Conservation (phyloP, 2,113 vertebrate species). For the Anhinga rufa region DNA sequence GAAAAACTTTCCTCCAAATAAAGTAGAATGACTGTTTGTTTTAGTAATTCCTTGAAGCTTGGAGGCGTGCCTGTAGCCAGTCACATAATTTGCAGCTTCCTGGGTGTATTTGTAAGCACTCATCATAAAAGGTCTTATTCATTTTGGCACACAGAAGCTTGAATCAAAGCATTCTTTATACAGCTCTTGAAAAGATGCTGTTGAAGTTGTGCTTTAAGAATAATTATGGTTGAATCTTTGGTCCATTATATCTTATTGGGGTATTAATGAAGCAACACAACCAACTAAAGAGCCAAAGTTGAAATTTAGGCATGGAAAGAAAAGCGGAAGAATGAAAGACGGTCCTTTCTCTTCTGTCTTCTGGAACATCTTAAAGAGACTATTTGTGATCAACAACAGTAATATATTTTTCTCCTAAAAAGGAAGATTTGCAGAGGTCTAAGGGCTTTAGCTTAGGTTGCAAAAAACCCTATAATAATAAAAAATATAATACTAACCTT, state of each 20-base stretch:
- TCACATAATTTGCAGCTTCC: slow-evolving; percentile 12
- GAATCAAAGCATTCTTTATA: slow-evolving; percentile 43
- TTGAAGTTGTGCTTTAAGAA: slow-evolving; percentile 9
- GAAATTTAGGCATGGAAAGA: not conserved
- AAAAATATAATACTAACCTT: not conserved
- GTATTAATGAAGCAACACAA: not conserved
- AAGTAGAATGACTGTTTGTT: slow-evolving; percentile 4
- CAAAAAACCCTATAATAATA: not conserved
- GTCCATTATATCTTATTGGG: not conserved
- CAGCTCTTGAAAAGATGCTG: slow-evolving; percentile 8
- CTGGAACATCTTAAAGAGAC: not conserved
- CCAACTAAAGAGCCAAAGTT: not conserved
- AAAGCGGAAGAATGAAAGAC: not conserved
- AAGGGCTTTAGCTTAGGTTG: not conserved
- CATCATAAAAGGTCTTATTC: slow-evolving; percentile 31
- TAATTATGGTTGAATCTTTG: slow-evolving; percentile 5
- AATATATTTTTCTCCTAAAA: not conserved
- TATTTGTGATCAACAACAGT: not conserved
- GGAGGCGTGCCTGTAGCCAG: slow-evolving; percentile 1
- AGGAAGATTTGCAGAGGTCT: not conserved
- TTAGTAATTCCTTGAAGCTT: not conserved
- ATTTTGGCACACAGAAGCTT: slow-evolving; percentile 10
- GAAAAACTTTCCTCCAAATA: slow-evolving; percentile 19
- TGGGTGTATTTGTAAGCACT: slow-evolving; percentile 24
- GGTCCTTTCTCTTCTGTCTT: not conserved